Percentiles rank a stretch among this genome's conserved stretches.
phyloP scores from a whole-genome alignment of 2,797 vertebrate genomes.

The Lutjanus campechanus region DNA sequence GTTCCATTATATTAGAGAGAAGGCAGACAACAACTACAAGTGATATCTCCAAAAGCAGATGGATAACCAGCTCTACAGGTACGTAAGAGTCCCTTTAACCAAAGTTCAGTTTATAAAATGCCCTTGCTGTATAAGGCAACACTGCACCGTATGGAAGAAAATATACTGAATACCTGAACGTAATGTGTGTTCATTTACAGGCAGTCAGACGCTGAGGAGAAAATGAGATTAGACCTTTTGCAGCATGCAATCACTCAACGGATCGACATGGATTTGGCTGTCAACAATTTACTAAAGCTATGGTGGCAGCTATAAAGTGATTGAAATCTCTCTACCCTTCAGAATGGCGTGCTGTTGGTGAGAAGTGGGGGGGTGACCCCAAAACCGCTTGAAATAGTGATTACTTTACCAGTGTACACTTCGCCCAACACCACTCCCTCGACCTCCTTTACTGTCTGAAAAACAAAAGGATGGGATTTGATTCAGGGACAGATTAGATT shows the following conservation, averaged over 20 bases:
- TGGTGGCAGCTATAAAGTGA: conserved; percentile 74
- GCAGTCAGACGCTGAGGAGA: conserved; percentile 51
- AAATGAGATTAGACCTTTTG: conserved; percentile 72
- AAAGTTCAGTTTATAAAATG: conserved; percentile 13
- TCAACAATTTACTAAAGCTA: conserved; percentile 78
- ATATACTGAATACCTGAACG: conserved; percentile 31
- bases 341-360: conserved; percentile 45
- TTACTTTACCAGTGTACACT: conserved; percentile 66
- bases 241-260: conserved; percentile 79
- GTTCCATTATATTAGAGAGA: too few relatives aligned
- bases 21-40: too few relatives aligned
- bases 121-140: background rate
- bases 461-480: conserved; percentile 79
- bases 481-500: conserved; percentile 79
- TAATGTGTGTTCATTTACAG: conserved; percentile 59
- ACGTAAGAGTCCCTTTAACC: background rate
- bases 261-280: conserved; percentile 77
- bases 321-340: conserved; percentile 68
- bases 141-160: background rate
- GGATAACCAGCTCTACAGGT: too few relatives aligned
- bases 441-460: conserved; percentile 55
- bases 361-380: conserved; percentile 37
- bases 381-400: conserved; percentile 70
- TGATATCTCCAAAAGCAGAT: too few relatives aligned
- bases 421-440: conserved; percentile 43